Evolutionary conservation across 2,797 vertebrate genomes (phyloP).

Genomic region (Danio choprae): DNA sequence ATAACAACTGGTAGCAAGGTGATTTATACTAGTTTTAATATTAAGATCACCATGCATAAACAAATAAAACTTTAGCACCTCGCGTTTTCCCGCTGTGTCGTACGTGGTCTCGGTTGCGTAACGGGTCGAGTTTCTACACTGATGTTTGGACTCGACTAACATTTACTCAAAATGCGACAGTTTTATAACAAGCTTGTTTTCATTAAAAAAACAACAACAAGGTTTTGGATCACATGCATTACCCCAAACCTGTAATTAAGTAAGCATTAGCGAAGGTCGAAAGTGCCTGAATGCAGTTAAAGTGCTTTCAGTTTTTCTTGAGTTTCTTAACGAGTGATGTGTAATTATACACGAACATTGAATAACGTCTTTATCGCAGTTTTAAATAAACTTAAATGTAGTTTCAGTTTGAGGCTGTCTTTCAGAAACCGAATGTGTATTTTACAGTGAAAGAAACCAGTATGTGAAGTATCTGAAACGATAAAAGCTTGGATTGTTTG

Average conservation of each 20-base stretch:
- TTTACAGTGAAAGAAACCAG: background rate
- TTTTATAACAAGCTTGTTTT: background rate
- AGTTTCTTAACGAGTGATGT: background rate
- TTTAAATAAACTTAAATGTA: background rate
- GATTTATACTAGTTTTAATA: background rate
- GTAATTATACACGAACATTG: background rate
- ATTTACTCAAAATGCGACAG: conserved; percentile 2
- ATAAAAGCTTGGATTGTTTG: background rate
- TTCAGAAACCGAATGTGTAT: background rate
- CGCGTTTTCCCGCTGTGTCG: background rate
- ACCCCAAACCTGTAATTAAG: background rate
- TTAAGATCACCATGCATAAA: background rate
- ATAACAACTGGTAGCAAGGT: background rate
- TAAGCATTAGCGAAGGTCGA: background rate
- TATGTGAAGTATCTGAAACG: background rate
- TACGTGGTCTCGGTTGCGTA: conserved; percentile 52
- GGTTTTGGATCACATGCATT: too few relatives aligned
- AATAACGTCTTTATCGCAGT: background rate
- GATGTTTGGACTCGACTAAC: conserved; percentile 26
- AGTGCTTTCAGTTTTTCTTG: background rate
- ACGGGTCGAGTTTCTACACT: conserved; percentile 39
- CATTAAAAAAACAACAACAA: background rate
- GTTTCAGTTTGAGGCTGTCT: background rate
- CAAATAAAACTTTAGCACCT: background rate
- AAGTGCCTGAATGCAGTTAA: background rate